Evolutionary conservation across 1,140 invertebrate genomes (phyloP).

Genomic region (Ostrea denselamellosa): DNA sequence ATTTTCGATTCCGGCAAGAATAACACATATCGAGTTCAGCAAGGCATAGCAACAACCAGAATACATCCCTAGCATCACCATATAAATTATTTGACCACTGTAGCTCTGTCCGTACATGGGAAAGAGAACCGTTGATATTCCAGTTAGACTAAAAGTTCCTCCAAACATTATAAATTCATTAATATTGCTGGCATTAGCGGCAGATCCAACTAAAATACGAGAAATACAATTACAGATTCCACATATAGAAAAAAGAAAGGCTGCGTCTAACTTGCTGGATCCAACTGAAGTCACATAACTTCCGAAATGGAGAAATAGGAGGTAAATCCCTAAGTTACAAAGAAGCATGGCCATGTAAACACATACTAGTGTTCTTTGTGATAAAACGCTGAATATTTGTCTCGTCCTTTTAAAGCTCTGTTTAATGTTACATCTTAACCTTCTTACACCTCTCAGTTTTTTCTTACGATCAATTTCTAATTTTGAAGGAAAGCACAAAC

Average conservation of each 20-base stretch:
- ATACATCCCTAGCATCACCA: slow-evolving; percentile 32
- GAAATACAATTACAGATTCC: slow-evolving; percentile 7
- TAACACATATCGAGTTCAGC: slow-evolving; percentile 10
- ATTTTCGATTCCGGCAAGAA: slow-evolving; percentile 34
- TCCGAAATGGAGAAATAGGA: slow-evolving; percentile 27
- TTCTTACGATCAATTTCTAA: slow-evolving; percentile 20
- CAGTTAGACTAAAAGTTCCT: slow-evolving; percentile 38
- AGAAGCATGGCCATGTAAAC: slow-evolving; percentile 2
- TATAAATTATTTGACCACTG: slow-evolving; percentile 35
- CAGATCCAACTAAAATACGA: slow-evolving; percentile 17
- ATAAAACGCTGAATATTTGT: neutral
- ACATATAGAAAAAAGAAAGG: slow-evolving; percentile 13
- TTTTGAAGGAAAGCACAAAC: slow-evolving; percentile 19
- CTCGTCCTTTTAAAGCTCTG: neutral
- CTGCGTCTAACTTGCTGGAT: neutral
- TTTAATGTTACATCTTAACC: neutral
- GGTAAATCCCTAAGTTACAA: slow-evolving; percentile 7
- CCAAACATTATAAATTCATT: slow-evolving; percentile 41
- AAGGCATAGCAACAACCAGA: slow-evolving; percentile 40
- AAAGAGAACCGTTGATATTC: slow-evolving; percentile 23
- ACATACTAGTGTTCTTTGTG: neutral
- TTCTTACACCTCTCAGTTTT: neutral
- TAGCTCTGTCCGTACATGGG: slow-evolving; percentile 20
- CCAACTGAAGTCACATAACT: neutral
- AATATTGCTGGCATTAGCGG: slow-evolving; percentile 18